Conservation (phyloP, 2,113 vertebrate genomes). For the Syngnathus typhle region DNA sequence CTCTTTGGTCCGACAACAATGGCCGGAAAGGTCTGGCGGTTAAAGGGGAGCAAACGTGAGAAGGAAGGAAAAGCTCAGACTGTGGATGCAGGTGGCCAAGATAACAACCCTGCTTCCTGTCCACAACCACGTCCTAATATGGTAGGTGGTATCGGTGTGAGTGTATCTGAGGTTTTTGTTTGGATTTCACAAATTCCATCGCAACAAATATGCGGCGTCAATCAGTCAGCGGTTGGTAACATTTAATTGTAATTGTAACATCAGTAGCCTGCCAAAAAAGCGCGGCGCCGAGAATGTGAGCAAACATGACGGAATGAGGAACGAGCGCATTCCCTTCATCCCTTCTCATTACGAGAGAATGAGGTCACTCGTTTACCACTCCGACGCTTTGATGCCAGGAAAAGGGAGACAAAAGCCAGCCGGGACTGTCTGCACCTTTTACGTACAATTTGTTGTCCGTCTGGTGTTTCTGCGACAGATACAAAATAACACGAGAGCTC, state of each 20-base stretch:
- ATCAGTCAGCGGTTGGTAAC: not conserved
- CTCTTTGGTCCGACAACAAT: constrained; percentile 52
- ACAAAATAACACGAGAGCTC: not conserved
- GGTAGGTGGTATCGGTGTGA: too few relatives aligned
- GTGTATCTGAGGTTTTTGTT: not conserved
- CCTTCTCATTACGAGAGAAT: constrained; percentile 48
- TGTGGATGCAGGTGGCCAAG: constrained; percentile 61
- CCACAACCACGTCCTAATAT: not conserved
- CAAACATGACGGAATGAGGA: constrained; percentile 33
- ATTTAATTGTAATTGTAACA: constrained; percentile 24
- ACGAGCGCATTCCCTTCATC: constrained; percentile 16
- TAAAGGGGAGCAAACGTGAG: constrained; percentile 43
- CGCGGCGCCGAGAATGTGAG: constrained; percentile 13
- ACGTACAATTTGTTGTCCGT: not conserved
- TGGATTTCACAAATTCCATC: not conserved
- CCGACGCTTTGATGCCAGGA: constrained; percentile 3
- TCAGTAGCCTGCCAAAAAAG: constrained; percentile 23
- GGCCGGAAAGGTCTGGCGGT: constrained; percentile 68
- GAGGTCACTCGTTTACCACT: constrained; percentile 44
- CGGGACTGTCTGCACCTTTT: not conserved
- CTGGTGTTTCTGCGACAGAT: constrained; percentile 1
- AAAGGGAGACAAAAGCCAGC: constrained; percentile 9
- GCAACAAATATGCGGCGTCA: not conserved
- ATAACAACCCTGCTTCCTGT: constrained; percentile 65
- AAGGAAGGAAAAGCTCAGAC: constrained; percentile 57